Evolutionary conservation across 2,797 vertebrate species (phyloP).

Genomic region (Notamacropus eugenii): DNA sequence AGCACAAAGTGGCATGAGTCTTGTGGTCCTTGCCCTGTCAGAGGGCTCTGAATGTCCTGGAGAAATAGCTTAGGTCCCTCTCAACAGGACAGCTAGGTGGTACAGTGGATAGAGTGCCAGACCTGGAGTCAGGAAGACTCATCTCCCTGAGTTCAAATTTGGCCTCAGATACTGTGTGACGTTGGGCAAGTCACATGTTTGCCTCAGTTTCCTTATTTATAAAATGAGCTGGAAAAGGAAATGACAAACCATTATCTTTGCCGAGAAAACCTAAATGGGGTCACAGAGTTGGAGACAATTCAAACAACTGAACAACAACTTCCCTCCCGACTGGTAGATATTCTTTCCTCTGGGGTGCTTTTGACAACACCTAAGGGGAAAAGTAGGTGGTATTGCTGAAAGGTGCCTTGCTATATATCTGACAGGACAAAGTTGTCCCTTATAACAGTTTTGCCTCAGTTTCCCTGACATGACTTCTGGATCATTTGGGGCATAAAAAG

Average conservation of each 20-base stretch:
- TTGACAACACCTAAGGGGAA: not conserved
- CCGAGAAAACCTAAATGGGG: not conserved
- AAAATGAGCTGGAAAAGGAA: not conserved
- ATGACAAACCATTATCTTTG: not conserved
- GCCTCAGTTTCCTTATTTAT: not conserved
- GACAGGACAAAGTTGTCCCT: not conserved
- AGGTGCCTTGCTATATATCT: not conserved
- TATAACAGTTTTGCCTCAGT: not conserved
- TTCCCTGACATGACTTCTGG: not conserved
- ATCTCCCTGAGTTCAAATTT: not conserved
- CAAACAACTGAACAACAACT: not conserved
- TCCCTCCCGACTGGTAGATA: not conserved
- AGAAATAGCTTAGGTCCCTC: not conserved
- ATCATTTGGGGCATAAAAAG: not conserved
- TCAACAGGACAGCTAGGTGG: not conserved
- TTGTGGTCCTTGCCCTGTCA: not conserved
- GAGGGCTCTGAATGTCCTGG: not conserved
- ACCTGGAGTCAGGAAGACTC: not conserved
- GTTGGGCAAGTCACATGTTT: not conserved
- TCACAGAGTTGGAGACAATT: not conserved
- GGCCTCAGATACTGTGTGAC: not conserved
- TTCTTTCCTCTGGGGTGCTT: not conserved
- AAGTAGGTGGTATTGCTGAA: not conserved
- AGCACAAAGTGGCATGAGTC: not conserved
- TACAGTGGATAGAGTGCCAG: not conserved